Conservation (phyloP, 2,113 vertebrate species). For the Ammodytes marinus region DNA sequence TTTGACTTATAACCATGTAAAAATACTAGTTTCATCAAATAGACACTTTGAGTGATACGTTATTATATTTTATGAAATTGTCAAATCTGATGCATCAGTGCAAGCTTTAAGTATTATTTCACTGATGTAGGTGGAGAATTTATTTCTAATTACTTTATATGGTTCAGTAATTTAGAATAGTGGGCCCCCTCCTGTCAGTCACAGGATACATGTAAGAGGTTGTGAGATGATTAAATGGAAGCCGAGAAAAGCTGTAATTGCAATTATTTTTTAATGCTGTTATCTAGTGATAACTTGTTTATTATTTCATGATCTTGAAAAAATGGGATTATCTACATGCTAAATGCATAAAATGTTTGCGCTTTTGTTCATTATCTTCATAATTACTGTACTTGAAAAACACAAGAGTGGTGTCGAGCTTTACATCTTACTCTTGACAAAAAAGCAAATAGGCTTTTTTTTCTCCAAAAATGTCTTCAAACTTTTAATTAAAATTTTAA, state of each 20-base stretch:
- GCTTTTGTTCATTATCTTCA: background rate
- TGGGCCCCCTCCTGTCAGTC: background rate
- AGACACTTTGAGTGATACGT: background rate
- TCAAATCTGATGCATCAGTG: background rate
- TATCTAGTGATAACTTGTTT: no score
- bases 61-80: background rate
- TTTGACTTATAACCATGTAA: background rate
- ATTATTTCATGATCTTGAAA: no score
- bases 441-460: background rate
- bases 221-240: background rate
- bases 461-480: no score
- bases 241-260: no score
- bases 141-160: background rate
- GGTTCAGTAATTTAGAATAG: constrained; percentile 5
- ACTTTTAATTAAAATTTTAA: no score
- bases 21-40: background rate
- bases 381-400: background rate
- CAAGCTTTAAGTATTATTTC: background rate
- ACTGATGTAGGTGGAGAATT: background rate
- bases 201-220: background rate
- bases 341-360: no score
- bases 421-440: background rate
- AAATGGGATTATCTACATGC: no score
- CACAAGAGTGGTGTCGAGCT: no score
- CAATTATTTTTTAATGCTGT: no score